Evolutionary conservation across 2,888 invertebrate genomes (phyloP), one percentile per base, ranked within the genome.

Genomic region (Mimumesa dahlbomi): DNA sequence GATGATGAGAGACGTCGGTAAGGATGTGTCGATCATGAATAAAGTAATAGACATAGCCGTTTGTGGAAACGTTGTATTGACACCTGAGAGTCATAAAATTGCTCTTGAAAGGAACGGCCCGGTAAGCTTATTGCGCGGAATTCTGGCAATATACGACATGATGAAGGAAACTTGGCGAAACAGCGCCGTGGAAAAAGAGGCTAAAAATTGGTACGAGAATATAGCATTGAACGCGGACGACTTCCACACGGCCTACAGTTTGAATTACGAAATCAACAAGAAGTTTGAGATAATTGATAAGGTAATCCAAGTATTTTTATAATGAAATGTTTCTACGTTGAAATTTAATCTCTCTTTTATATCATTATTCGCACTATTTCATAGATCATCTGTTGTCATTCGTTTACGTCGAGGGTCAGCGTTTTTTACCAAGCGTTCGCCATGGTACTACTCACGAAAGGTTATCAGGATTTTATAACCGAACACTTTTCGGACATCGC

Each of bases 401-500:
- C 88, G 7, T 49, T 79, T 4, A 90, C 91, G 0, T 91, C 91
- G 2, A 81, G 86, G 1, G 91, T 91, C 0, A 92, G 92, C 63
- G 88, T 92, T 0, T 88, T 90, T 58, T 92, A 91, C 53, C 93
- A 94, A 84, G 87, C 92, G 3, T 82, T 93, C 0, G 90, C 91
- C 0, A 91, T 93, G 91, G 87, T 85, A 18, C 84, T 93, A 6
- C 83, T 93, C 25, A 78, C 92, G 19, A 92, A 92, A 79, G 91
- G 91, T 22, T 87, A 87, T 43, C 75, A 90, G 71, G 94, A 93
- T 34, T 92, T 95, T 82, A 92, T 91, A 0, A 87, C 90, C 0
- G 93, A 94, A 13, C 92, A 94, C 73, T 93, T 93, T 79, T 91
- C 92, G 34, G 96, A 96, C 87, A 92, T 95, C 45, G 92, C 94